Base-by-base conservation (phyloP, 2,888 invertebrate genomes). In the Eupithecia abbreviata region DNA sequence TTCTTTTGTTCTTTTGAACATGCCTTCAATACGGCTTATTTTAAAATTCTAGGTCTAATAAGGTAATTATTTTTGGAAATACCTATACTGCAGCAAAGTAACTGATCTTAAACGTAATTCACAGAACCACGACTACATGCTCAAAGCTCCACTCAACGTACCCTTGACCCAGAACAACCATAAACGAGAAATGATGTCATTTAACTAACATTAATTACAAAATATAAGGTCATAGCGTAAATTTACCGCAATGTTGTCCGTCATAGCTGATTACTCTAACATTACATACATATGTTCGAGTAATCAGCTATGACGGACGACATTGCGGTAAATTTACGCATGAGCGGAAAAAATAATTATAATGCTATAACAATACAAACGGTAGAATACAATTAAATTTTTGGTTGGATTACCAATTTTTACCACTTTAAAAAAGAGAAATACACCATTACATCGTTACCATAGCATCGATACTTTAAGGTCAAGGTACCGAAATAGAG, bases 141-240 rank as follows among this genome's bases (percentile, higher is more conserved):
- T 51, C 10, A 62, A 62, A 62, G 62, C 62, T 62, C 30, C 10
- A 71, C 72, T 71, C 47, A 69, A 47, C 55, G 78, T 77, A 80
- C 74, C 81, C 82, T 83, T 83, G 82, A 75, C 80, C 78, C 75
- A 81, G 72, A 77, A 77, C 75, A 77, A 76, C 76, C 74, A 45
- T 47, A 76, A 77, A 72, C 75, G 70, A 73, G 70, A 76, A 81
- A 82, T 83, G 82, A 83, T 83, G 82, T 83, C 83, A 82, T 73
- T 80, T 75, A 82, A 77, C 73, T 72, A 77, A 76, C 75, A 68
- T 73, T 76, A 78, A 78, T 73, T 74, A 72, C 72, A 75, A 72
- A 71, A 72, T 65, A 65, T 67, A 78, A 75, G 78, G 78, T 76
- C 75, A 76, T 55, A 45, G 62, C 55, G 45, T 72, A 7, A 68